Percentiles rank a stretch among this genome's conserved stretches.
These are phyloP conservation scores for Sandelia bainsii DNA, from an alignment of 2,797 vertebrate species.

Conservation along the genomic window DNA sequence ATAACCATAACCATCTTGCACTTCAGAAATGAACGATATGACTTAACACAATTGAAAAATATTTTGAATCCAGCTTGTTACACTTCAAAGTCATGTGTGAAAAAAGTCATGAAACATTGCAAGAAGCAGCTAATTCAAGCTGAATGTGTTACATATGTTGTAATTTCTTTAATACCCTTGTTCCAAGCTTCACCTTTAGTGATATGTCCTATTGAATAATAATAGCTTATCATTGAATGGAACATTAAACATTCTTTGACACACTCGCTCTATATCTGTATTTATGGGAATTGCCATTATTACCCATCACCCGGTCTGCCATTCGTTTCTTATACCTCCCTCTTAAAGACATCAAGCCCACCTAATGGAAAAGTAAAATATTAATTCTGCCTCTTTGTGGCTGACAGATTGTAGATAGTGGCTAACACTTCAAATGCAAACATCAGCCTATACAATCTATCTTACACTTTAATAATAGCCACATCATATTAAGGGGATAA, in stretches of 20 bases:
- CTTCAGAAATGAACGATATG: conserved; percentile 2
- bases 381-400: conserved; percentile 74
- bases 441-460: conserved; percentile 58
- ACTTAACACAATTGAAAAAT: conserved; percentile 26
- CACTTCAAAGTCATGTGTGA: conserved; percentile 5
- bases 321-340: conserved; percentile 63
- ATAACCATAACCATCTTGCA: conserved; percentile 1
- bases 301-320: conserved; percentile 34
- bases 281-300: conserved; percentile 64
- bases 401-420: conserved; percentile 67
- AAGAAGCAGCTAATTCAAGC: conserved; percentile 19
- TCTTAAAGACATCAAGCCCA: conserved; percentile 69
- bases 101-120: background rate
- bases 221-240: conserved; percentile 18
- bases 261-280: conserved; percentile 45
- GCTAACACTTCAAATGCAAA: conserved; percentile 66
- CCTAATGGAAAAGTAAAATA: conserved; percentile 82
- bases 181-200: conserved; percentile 34
- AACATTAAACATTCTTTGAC: conserved; percentile 48
- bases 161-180: conserved; percentile 31
- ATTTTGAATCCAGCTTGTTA: conserved; percentile 29
- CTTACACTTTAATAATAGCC: conserved; percentile 75
- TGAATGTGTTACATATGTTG: conserved; percentile 19
- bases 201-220: conserved; percentile 14
- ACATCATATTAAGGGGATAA: conserved; percentile 55